Base-by-base conservation (phyloP, 2,888 invertebrate genomes). In the Luperina nickerlii region DNA sequence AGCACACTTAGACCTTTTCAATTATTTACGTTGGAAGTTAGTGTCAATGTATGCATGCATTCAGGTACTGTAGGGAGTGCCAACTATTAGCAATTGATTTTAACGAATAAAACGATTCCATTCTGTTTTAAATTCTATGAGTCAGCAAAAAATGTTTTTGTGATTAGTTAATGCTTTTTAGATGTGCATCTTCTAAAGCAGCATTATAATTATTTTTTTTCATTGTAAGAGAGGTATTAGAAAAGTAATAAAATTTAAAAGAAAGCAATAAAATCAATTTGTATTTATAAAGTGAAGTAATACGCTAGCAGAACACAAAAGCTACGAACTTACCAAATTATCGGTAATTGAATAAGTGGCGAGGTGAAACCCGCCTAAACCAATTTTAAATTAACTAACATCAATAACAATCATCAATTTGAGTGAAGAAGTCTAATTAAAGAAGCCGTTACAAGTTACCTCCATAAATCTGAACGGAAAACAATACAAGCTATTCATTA, bases 371-470 rank as follows among this genome's bases (percentile, higher is more conserved):
- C 90, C 90, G 89, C 91, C 90, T 88, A 89, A 87, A 93, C 91
- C 93, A 92, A 93, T 94, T 94, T 93, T 90, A 94, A 95, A 95
- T 95, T 94, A 94, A 94, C 93, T 92, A 92, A 94, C 95, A 95
- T 96, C 95, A 96, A 95, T 94, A 95, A 96, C 96, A 96, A 95
- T 95, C 95, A 96, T 96, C 95, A 96, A 96, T 96, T 96, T 96
- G 95, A 95, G 94, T 95, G 94, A 96, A 96, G 95, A 95, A 95
- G 94, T 96, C 94, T 96, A 96, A 96, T 97, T 96, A 96, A 96
- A 96, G 96, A 96, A 96, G 96, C 96, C 96, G 95, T 96, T 96
- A 96, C 96, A 96, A 97, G 96, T 96, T 96, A 95, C 96, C 95
- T 95, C 96, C 95, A 96, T 97, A 96, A 97, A 97, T 97, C 96